Base-by-base conservation (phyloP, 2,888 invertebrate species). In the Apamea sordens region DNA sequence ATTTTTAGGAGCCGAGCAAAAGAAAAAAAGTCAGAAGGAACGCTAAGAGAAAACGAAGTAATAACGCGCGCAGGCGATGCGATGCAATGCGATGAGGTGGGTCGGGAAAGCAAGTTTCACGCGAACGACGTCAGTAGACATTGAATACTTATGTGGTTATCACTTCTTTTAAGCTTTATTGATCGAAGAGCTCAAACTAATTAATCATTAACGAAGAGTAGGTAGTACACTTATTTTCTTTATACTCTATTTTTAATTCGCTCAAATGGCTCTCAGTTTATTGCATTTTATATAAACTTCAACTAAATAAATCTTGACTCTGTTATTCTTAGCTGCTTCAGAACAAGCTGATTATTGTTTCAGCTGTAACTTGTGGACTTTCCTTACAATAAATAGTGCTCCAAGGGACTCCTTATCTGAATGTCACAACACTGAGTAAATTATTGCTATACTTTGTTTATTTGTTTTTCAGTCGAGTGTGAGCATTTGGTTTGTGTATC, bases 341-440 rank as follows among this genome's bases (percentile, higher is more conserved):
- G 36, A 87, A 73, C 36, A 73, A 73, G 32, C 75, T 65, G 73
- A 65, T 70, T 82, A 85, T 85, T 89, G 71, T 87, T 87, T 89
- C 82, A 87, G 85, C 77, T 83, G 77, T 64, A 59, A 74, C 59
- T 83, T 78, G 76, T 72, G 78, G 68, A 76, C 63, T 68, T 67
- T 44, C 44, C 65, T 68, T 71, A 84, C 64, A 69, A 50, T 87
- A 75, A 84, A 79, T 69, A 84, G 50, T 69, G 41, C 59, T 73
- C 53, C 53, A 71, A 73, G 63, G 85, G 75, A 84, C 87, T 88
- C 78, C 89, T 89, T 91, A 91, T 90, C 91, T 71, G 61, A 61
- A 75, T 72, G 83, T 85, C 84, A 79, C 83, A 86, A 86, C 77
- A 84, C 78, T 77, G 73, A 80, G 86, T 86, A 81, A 90, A 83